Percentiles rank a stretch among this genome's conserved stretches.
These are phyloP conservation scores for Myotis davidii DNA, from an alignment of 2,113 vertebrate genomes.

Conservation along the genomic window DNA sequence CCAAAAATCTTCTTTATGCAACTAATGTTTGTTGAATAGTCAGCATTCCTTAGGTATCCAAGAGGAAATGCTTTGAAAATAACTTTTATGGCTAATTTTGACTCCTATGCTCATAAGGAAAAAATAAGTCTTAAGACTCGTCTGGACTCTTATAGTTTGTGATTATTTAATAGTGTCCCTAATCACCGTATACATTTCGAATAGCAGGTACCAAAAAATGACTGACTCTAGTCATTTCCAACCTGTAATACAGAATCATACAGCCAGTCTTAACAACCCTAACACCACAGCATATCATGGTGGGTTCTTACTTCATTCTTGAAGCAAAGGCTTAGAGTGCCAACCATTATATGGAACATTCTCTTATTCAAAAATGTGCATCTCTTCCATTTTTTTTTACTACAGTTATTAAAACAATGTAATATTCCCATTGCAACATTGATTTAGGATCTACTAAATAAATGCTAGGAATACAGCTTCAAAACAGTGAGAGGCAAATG, in stretches of 20 bases:
- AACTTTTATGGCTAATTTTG: conserved; percentile 82
- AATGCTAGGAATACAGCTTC: neutral
- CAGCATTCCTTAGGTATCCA: conserved; percentile 84
- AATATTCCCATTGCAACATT: neutral
- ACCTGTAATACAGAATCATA: neutral
- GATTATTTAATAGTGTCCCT: conserved; percentile 67
- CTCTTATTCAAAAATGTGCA: neutral
- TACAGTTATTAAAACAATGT: neutral
- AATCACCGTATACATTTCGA: conserved; percentile 75
- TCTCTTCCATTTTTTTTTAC: neutral
- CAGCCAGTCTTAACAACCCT: neutral
- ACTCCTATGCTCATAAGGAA: conserved; percentile 72
- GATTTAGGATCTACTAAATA: neutral
- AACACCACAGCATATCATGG: neutral
- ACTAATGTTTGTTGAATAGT: conserved; percentile 81
- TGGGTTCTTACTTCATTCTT: neutral
- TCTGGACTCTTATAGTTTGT: conserved; percentile 71
- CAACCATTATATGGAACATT: neutral
- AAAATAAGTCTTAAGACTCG: conserved; percentile 71
- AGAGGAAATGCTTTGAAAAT: conserved; percentile 84
- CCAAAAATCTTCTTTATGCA: conserved; percentile 71
- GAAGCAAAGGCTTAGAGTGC: neutral
- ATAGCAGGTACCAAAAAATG: neutral
- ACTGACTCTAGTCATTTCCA: neutral
- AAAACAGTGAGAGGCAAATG: neutral